Evolutionary conservation across 2,888 invertebrate genomes (phyloP), one percentile per base, ranked within the genome.

Genomic region (Pseudeuparius sepicola): DNA sequence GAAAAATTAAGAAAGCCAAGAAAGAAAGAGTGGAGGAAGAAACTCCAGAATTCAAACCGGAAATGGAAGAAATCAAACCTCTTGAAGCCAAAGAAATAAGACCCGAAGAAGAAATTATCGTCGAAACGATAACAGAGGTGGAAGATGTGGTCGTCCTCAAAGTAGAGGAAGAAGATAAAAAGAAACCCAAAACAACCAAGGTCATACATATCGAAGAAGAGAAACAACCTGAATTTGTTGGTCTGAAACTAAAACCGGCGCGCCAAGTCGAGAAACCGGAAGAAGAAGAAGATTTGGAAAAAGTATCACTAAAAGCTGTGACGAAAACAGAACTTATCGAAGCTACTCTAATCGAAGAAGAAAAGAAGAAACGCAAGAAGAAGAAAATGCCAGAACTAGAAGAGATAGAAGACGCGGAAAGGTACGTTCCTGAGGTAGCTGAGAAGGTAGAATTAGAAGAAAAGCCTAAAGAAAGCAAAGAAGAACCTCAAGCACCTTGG

Each of bases 91-190:
- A 62, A 56, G 48, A 65, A 44, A n/a, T n/a, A n/a, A n/a, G n/a
- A 20, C 51, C 54, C 3, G 45, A 49, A 43, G 54, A 53, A 37
- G 41, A 47, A 15, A 50, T 68, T 11, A 59, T 66, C 24, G 69
- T 74, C 42, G 72, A 76, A 58, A 68, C 69, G 13, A 53, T 71
- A 14, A 68, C 67, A 3, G 65, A 68, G 40, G 65, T 69, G 37
- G 72, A 76, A 56, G 73, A 75, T 37, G 70, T 67, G 5, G 64
- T 73, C 2, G 60, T 70, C 24, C 55, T 73, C 34, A 71, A 70
- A 51, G 59, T 69, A 7, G 61, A 59, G 25, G 57, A 53, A 32
- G 45, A 54, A 37, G 35, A 49, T 11, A 52, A 58, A 36, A 55
- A 56, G 12, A 55, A 58, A 40, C 44, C 42, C 46, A 28, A 61